Base-by-base conservation (phyloP, 1,140 invertebrate species). In the Acarapis woodi region DNA sequence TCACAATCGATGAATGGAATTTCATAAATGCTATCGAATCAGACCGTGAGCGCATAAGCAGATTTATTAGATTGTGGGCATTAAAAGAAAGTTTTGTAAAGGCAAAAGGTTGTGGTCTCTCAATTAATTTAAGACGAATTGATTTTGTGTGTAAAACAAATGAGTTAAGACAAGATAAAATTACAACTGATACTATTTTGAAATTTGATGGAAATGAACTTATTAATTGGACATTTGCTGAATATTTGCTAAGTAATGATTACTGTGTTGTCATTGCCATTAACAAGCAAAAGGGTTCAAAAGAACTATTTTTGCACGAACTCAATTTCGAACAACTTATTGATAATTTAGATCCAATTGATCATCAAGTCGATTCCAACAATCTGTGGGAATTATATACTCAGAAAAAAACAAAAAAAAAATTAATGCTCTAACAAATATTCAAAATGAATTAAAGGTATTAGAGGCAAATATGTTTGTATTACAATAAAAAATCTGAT, bases 31-130 rank as follows among this genome's bases (percentile, higher is more conserved):
- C 39, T 2, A 32, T 58, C 24, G 57, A 67, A 35, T 44, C 47
- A 9, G 61, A 61, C 6, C 66, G 30, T 58, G 71, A 56, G 47
- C 48, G 56, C 41, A 43, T 79, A 10, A 53, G 57, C 4, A 69
- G 66, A 43, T 90, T 88, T 53, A 44, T 38, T 23, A 31, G 43
- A 25, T 32, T 44, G 2, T 44, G 43, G 57, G 73, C 74, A 44
- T 57, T 93, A n/a, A 93, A 94, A 59, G 87, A 94, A 53, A 77
- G 77, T 53, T 83, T 82, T 52, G 71, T 83, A 0, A 94, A 93
- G 60, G 80, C 82, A 39, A 61, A 72, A 32, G 82, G 83, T 16
- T 57, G 71, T 14, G 85, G 85, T 19, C 69, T 94, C 29, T 70
- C 67, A 1, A 60, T 74, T 44, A 66, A 77, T 47, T 58, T 93